Evolutionary conservation across 2,888 invertebrate species (phyloP).

Genomic region (Drosophila ustulata): DNA sequence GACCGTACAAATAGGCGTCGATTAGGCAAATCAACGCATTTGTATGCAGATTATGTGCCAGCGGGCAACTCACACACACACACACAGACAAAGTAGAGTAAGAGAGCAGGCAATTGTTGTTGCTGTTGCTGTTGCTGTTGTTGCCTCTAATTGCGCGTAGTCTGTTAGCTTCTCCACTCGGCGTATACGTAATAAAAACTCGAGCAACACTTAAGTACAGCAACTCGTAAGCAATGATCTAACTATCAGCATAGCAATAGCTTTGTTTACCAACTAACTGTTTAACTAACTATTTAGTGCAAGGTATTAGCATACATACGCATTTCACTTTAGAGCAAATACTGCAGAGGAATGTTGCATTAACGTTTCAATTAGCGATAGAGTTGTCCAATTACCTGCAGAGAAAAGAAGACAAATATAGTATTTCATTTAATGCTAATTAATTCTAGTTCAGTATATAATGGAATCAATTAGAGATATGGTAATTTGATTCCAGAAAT

Average conservation of each 20-base stretch:
- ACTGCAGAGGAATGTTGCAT: not conserved
- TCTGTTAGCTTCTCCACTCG: conserved; percentile 59
- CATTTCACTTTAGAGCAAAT: not conserved
- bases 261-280: not conserved
- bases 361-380: not conserved
- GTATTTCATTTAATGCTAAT: not conserved
- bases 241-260: not conserved
- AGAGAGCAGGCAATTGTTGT: conserved; percentile 21
- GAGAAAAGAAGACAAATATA: not conserved
- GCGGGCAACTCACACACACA: conserved; percentile 50
- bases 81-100: conserved; percentile 10
- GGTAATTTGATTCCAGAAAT: too few relatives aligned
- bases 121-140: conserved; percentile 36
- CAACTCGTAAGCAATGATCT: not conserved
- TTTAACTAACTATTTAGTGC: conserved; percentile 7
- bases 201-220: conserved; percentile 30
- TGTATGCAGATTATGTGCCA: conserved; percentile 81
- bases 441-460: not conserved
- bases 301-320: conserved; percentile 1
- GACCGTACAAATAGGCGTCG: conserved; percentile 80
- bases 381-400: not conserved
- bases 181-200: conserved; percentile 66
- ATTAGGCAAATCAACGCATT: conserved; percentile 82
- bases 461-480: too few relatives aligned
- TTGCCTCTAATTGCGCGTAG: conserved; percentile 74